A percentile compares a stretch with the other conserved stretches of the same genome.
These are phyloP conservation scores for Drosophila parthenogenetica DNA, from an alignment of 2,888 invertebrate species.

Conservation along the genomic window DNA sequence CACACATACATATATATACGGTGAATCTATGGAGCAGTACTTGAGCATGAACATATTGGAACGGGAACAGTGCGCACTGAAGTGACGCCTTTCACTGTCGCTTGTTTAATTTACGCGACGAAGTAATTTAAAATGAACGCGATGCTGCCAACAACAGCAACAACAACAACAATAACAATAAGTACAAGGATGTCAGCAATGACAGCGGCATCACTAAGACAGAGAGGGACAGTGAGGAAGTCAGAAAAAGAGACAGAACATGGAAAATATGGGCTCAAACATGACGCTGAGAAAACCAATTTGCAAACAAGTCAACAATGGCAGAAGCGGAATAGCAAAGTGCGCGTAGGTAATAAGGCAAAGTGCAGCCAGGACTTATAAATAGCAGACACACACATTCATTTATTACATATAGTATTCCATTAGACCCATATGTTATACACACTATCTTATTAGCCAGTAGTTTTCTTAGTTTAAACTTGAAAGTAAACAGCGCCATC, in stretches of 20 bases:
- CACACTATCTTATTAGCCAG: background rate
- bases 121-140: slow-evolving; percentile 72
- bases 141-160: slow-evolving; percentile 24
- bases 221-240: slow-evolving; percentile 3
- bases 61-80: slow-evolving; percentile 37
- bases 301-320: slow-evolving; percentile 80
- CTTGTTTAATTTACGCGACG: slow-evolving; percentile 71
- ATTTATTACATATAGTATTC: slow-evolving; percentile 3
- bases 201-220: slow-evolving; percentile 31
- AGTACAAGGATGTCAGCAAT: slow-evolving; percentile 47
- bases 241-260: background rate
- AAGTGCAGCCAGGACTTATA: slow-evolving; percentile 60
- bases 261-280: slow-evolving; percentile 44
- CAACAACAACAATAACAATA: slow-evolving; percentile 31
- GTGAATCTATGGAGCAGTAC: slow-evolving; percentile 22
- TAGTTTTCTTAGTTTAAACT: slow-evolving; percentile 1
- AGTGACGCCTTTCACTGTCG: slow-evolving; percentile 54
- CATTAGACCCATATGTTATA: slow-evolving; percentile 5
- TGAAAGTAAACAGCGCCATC: background rate
- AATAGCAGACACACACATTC: slow-evolving; percentile 7
- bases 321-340: slow-evolving; percentile 49
- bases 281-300: slow-evolving; percentile 71
- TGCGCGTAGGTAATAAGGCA: slow-evolving; percentile 68
- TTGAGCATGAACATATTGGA: slow-evolving; percentile 4
- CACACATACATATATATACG: slow-evolving; percentile 13